Base-by-base conservation (phyloP, 2,888 invertebrate species). In the Protophormia terraenovae region DNA sequence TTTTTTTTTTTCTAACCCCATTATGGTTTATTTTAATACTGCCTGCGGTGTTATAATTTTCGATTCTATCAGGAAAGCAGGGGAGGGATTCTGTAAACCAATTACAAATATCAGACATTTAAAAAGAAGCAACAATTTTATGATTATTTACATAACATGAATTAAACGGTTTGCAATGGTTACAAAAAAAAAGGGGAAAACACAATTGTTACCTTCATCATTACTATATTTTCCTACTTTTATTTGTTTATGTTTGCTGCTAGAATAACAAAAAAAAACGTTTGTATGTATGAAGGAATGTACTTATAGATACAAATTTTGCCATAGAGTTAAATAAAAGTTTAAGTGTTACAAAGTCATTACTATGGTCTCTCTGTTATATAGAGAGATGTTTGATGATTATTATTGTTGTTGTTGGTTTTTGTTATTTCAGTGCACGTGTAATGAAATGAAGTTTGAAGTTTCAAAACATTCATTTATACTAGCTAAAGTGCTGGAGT, bases 311-410 rank as follows among this genome's bases (percentile, higher is more conserved):
- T 64, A 78, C 50, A 27, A 78, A 78, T 60, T 75, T 78, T 82
- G 47, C 60, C 77, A 69, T 81, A 53, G 50, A 80, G 62, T 76
- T 64, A 72, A 82, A 71, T 71, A 50, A 50, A 50, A 50, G 78
- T 75, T 85, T 85, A 82, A 75, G 78, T 85, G 77, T 85, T 85
- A 82, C 84, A 78, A 84, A 77, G 81, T 73, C 84, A 84, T 84
- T 81, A 73, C 81, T 84, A 77, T 78, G 78, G 83, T 53, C 64
- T 83, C 76, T 75, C 14, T 19, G 35, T 53, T 16, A 16, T 16
- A n/a, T n/a, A n/a, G n/a, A 55, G 16, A 14, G 41, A 55, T 69
- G 29, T 69, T 27, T 55, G 38, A 41, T n/a, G n/a, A n/a, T n/a
- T n/a, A n/a, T 8, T 24, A 24, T 41, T 72, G 53, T 81, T 71